phyloP scores from a whole-genome alignment of 2,797 vertebrate species.

The Gallirallus australis region DNA sequence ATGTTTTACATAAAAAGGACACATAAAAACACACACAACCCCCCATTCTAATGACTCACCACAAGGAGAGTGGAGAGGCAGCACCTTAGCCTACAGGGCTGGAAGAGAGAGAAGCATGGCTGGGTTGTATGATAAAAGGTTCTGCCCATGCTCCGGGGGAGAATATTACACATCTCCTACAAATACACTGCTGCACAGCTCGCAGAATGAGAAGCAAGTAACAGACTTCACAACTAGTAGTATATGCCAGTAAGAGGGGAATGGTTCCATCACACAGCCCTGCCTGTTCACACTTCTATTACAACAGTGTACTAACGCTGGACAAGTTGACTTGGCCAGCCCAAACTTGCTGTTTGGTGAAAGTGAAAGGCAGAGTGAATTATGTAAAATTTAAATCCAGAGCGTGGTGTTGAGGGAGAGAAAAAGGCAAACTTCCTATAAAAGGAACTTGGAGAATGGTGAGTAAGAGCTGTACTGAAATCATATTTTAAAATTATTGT shows the following conservation, averaged over 20 bases:
- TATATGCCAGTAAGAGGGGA: neutral
- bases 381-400: slow-evolving; percentile 1
- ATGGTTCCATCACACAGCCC: neutral
- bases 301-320: neutral
- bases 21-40: neutral
- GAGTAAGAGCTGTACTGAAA: neutral
- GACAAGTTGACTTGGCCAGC: neutral
- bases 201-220: neutral
- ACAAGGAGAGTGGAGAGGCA: neutral
- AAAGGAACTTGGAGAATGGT: neutral
- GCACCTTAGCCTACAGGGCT: neutral
- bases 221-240: neutral
- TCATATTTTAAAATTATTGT: slow-evolving; percentile 28
- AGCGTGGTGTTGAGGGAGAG: neutral
- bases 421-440: slow-evolving; percentile 7
- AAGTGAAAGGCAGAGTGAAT: neutral
- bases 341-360: neutral
- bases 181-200: neutral
- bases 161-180: neutral
- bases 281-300: neutral
- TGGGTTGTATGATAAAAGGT: neutral
- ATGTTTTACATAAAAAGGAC: neutral
- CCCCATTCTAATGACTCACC: neutral
- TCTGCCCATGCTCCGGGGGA: neutral
- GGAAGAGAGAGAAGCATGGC: neutral